Evolutionary conservation across 2,888 invertebrate genomes (phyloP).

Genomic region (Lissonota sp.): DNA sequence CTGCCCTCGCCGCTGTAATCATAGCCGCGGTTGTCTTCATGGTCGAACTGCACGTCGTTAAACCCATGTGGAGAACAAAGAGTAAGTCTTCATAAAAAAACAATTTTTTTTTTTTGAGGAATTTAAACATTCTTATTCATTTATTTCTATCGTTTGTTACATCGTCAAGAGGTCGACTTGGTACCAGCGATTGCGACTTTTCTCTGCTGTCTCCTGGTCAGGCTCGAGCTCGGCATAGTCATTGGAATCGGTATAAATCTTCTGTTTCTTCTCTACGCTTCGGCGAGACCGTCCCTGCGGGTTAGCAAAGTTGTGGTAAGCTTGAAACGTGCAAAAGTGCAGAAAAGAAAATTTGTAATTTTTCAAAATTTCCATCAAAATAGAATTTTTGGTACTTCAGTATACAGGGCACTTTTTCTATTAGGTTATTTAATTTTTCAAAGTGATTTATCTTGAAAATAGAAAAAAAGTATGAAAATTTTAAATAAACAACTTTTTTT

Average conservation of each 20-base stretch:
- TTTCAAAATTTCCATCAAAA: background rate
- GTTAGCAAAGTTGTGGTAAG: constrained; percentile 86
- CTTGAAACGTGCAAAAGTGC: constrained; percentile 36
- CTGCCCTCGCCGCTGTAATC: constrained; percentile 89
- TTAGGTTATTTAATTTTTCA: too few relatives aligned
- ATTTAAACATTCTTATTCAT: constrained; percentile 5
- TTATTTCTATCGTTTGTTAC: constrained; percentile 86
- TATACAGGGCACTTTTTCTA: too few relatives aligned
- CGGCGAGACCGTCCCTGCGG: constrained; percentile 87
- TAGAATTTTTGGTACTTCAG: too few relatives aligned
- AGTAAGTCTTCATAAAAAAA: constrained; percentile 82
- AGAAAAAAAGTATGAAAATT: too few relatives aligned
- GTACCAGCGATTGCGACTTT: constrained; percentile 88
- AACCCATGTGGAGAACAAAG: constrained; percentile 88
- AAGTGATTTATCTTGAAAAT: too few relatives aligned
- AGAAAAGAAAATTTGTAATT: too few relatives aligned
- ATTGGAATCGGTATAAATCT: constrained; percentile 88
- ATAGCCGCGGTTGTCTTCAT: constrained; percentile 90
- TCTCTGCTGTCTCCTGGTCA: constrained; percentile 87
- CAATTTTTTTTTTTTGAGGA: constrained; percentile 12
- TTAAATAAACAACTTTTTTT: too few relatives aligned
- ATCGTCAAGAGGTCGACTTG: constrained; percentile 86
- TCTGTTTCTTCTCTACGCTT: constrained; percentile 86
- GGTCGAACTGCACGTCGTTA: constrained; percentile 87
- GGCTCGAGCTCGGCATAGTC: constrained; percentile 89